Conservation (phyloP, 2,888 invertebrate genomes). For the Stenolophus ochropezus region DNA sequence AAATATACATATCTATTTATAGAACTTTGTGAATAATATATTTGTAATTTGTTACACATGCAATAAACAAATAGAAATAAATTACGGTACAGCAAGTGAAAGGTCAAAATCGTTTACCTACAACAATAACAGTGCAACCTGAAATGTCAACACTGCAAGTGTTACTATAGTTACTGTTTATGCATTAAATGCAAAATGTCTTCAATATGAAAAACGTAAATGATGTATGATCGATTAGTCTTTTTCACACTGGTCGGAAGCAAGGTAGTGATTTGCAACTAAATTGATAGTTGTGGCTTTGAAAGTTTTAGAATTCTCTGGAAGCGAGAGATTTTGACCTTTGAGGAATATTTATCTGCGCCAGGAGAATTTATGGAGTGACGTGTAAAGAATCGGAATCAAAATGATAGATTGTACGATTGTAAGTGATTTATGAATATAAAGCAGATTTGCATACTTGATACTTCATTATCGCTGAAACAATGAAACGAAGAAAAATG, state of each 20-base stretch:
- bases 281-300: neutral
- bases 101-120: too few relatives aligned
- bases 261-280: neutral
- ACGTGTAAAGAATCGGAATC: conserved; percentile 34
- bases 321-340: conserved; percentile 22
- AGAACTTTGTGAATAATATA: too few relatives aligned
- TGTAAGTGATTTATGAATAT: conserved; percentile 38
- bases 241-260: neutral
- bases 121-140: too few relatives aligned
- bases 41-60: too few relatives aligned
- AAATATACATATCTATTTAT: too few relatives aligned
- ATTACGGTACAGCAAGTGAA: too few relatives aligned
- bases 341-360: conserved; percentile 32
- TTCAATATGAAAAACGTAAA: too few relatives aligned
- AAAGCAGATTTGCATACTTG: conserved; percentile 33
- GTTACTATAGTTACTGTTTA: too few relatives aligned
- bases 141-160: too few relatives aligned
- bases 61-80: too few relatives aligned
- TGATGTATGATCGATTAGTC: neutral
- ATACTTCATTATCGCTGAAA: conserved; percentile 39
- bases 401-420: conserved; percentile 43
- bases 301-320: conserved; percentile 1
- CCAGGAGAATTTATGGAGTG: conserved; percentile 16
- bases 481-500: conserved; percentile 16
- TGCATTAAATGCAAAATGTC: too few relatives aligned